phyloP scores from a whole-genome alignment of 2,888 invertebrate species.

The Caradrina clavipalpis region DNA sequence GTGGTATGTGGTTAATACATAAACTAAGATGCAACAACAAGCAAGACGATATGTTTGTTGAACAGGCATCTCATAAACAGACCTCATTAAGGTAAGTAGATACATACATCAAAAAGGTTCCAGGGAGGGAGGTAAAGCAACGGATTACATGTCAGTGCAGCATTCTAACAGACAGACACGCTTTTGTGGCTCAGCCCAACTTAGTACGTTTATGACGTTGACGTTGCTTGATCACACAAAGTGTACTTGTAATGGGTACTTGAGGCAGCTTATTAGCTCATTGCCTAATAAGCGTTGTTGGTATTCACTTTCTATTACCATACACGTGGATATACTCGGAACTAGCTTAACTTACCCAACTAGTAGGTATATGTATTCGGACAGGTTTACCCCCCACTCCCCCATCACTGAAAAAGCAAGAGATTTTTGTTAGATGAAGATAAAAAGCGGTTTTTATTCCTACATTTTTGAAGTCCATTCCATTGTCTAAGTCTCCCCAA shows the following conservation, averaged over 20 bases:
- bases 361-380: not conserved
- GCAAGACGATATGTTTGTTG: not conserved
- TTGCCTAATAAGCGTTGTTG: not conserved
- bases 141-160: conserved; percentile 3
- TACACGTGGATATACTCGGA: not conserved
- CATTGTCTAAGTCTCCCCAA: not conserved
- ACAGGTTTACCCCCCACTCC: too few relatives aligned
- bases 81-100: conserved; percentile 5
- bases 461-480: not conserved
- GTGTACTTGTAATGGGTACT: not conserved
- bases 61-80: not conserved
- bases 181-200: not conserved
- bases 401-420: not conserved
- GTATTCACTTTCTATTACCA: not conserved
- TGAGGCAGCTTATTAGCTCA: not conserved
- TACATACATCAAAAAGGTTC: not conserved
- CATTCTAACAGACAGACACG: not conserved
- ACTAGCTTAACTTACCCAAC: not conserved
- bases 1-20: too few relatives aligned
- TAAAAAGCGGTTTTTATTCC: not conserved
- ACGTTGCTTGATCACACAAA: conserved; percentile 2
- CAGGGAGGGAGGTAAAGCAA: not conserved
- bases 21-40: not conserved
- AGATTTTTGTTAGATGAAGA: not conserved
- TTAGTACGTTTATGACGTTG: conserved; percentile 1